A percentile compares a stretch with the other conserved stretches of the same genome.
These are phyloP conservation scores for Tylochromis polylepis DNA, from an alignment of 2,113 vertebrate genomes.

Conservation along the genomic window DNA sequence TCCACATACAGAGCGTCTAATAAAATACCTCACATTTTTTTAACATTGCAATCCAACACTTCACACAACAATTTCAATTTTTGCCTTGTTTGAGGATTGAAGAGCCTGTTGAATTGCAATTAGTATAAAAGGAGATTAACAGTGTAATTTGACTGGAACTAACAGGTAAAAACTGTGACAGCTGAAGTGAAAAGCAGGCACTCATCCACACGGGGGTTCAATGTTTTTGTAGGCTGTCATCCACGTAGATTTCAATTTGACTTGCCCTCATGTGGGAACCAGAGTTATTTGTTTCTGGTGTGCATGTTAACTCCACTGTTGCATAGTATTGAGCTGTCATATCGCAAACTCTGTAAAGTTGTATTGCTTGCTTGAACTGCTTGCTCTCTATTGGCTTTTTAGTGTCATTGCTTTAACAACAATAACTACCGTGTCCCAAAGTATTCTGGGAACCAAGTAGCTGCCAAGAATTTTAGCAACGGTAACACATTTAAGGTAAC, in stretches of 20 bases:
- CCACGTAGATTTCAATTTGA: neutral
- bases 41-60: neutral
- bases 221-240: neutral
- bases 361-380: neutral
- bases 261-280: neutral
- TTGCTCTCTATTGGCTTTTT: neutral
- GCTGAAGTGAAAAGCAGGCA: neutral
- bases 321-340: neutral
- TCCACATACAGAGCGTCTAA: neutral
- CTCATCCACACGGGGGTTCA: neutral
- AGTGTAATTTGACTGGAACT: neutral
- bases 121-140: neutral
- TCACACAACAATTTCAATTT: neutral
- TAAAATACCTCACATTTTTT: neutral
- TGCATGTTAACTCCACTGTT: neutral
- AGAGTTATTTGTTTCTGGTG: neutral
- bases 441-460: conserved; percentile 6
- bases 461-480: neutral
- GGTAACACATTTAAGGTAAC: neutral
- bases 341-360: neutral
- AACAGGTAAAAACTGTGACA: neutral
- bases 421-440: neutral
- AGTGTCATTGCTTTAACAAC: neutral
- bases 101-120: neutral
- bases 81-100: neutral